Conservation (phyloP, 2,888 invertebrate species). For the Trichopoda pennipes region DNA sequence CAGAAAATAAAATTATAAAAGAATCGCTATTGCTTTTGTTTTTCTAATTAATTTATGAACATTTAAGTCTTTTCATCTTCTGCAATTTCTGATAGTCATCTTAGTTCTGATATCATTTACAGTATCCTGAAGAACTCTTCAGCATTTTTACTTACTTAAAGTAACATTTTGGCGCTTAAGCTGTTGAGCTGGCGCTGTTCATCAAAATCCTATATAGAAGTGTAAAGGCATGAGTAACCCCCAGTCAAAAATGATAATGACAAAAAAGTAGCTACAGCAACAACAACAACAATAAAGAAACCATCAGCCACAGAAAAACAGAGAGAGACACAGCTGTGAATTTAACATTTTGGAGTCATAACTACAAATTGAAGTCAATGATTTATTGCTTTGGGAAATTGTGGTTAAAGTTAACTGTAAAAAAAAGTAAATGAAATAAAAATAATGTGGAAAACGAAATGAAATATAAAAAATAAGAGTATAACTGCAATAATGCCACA, state of each 20-base stretch:
- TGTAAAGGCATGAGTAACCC: constrained; percentile 19
- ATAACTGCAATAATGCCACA: constrained; percentile 17
- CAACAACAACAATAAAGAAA: constrained; percentile 27
- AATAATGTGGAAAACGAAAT: constrained; percentile 20
- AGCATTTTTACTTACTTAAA: constrained; percentile 11
- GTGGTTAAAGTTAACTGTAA: constrained; percentile 69
- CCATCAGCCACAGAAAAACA: background rate
- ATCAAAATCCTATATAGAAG: constrained; percentile 9
- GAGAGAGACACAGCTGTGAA: constrained; percentile 56
- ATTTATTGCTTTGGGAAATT: constrained; percentile 73
- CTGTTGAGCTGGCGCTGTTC: constrained; percentile 35
- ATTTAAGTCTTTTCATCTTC: background rate
- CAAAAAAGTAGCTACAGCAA: constrained; percentile 3
- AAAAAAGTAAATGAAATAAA: constrained; percentile 17
- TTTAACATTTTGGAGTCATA: constrained; percentile 66
- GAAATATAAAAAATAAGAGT: constrained; percentile 19
- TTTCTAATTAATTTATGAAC: no score
- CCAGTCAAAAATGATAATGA: constrained; percentile 17
- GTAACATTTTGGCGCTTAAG: constrained; percentile 19
- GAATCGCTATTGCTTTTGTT: no score
- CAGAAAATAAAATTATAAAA: no score
- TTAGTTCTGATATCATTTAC: background rate
- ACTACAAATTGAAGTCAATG: constrained; percentile 73
- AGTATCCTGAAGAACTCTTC: background rate
- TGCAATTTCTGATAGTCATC: background rate